Evolutionary conservation across 2,113 vertebrate genomes (phyloP), one percentile per base, ranked within the genome.

Genomic region (Scomber scombrus): DNA sequence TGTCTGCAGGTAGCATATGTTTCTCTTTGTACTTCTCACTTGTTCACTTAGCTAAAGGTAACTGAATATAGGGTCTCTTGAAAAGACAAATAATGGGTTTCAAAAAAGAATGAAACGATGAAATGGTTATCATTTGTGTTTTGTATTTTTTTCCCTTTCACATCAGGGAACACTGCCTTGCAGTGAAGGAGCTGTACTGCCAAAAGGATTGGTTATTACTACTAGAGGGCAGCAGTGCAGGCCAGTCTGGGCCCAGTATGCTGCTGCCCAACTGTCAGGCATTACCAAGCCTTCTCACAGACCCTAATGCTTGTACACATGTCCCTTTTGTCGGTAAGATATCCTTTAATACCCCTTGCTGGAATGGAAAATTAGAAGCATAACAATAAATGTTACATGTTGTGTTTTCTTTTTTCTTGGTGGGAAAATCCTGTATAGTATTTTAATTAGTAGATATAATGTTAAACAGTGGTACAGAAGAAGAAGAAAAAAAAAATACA

Each of bases 101-200:
- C 23, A 26, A 7, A 34, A 34, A 34, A 5, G 7, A 7, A 34
- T 34, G 31, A 34, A 7, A 34, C 31, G 5, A 34, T 34, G 5
- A 40, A 40, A 40, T 40, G 34, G 34, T 40, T 11, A 14, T 16
- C 0, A 1, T 18, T 1, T 46, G 0, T 29, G 0, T 40, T 10
- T 3, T 14, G 7, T 40, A 7, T 40, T 15, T 49, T 49, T 4
- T 9, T 2, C 15, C 5, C 34, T 29, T 58, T 13, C 43, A 2
- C 68, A 73, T 54, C 82, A 99, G 98, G 89, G 98, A 99, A 79
- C 97, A 98, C 91, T 99, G 98, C 89, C 90, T 97, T 90, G 96
- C 97, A 49, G 98, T 99, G 71, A 98, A 96, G 93, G 97, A 98
- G 90, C 93, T 99, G 58, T 99, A 98, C 94, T 99, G 98, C 90